Percentiles rank a stretch among this genome's conserved stretches.
Conservation (phyloP, 1,140 invertebrate species). For the Latrodectus geometricus region DNA sequence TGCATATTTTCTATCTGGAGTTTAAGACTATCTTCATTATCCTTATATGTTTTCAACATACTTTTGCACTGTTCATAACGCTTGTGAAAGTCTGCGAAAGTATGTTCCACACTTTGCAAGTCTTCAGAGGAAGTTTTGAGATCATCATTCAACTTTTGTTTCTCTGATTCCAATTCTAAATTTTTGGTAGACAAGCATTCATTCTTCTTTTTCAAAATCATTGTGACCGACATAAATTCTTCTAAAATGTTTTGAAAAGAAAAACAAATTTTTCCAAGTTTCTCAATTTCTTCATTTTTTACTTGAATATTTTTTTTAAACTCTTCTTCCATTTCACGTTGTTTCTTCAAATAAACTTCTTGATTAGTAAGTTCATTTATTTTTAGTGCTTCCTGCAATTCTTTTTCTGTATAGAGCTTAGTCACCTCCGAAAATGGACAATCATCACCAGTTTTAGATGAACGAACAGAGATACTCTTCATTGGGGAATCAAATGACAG, state of each 20-base stretch:
- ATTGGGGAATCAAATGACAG: constrained; percentile 47
- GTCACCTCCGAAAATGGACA: background rate
- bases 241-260: background rate
- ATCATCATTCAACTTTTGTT: constrained; percentile 31
- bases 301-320: background rate
- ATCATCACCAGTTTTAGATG: background rate
- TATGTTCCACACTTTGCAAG: constrained; percentile 42
- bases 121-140: constrained; percentile 31
- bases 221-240: background rate
- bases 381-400: constrained; percentile 32
- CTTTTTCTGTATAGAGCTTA: constrained; percentile 42
- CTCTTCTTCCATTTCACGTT: constrained; percentile 37
- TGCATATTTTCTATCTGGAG: constrained; percentile 74
- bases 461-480: background rate
- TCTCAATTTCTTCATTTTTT: background rate
- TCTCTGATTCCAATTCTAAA: constrained; percentile 17
- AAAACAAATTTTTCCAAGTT: background rate
- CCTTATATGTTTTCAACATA: constrained; percentile 48
- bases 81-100: constrained; percentile 54
- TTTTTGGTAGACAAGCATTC: background rate
- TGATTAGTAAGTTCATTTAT: constrained; percentile 30
- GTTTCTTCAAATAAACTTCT: constrained; percentile 26
- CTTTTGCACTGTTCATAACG: constrained; percentile 53
- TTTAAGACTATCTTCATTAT: constrained; percentile 75
- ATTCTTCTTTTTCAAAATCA: background rate